Base-by-base conservation (phyloP, 1,140 invertebrate genomes). In the Steinernema feltiae region DNA sequence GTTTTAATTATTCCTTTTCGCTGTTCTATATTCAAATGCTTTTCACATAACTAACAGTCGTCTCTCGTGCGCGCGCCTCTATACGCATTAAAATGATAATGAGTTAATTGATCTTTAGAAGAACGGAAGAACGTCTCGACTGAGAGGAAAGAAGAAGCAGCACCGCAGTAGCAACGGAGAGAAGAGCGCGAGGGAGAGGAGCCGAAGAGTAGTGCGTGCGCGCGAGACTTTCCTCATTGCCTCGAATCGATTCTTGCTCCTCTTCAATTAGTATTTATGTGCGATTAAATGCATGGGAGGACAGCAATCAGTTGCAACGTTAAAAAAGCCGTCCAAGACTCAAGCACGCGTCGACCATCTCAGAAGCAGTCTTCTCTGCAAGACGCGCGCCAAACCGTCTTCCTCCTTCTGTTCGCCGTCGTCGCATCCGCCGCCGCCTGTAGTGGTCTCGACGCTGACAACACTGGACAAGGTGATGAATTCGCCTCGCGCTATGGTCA, bases 281-380 rank as follows among this genome's bases (percentile, higher is more conserved):
- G 53, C 53, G 53, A 63, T 63, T 63, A 63, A 63, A 63, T 63
- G 53, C 53, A 63, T 63, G 53, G 53, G 53, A 63, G 53, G 53
- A 63, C 53, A 63, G 53, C 53, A 63, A 63, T 63, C 53, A n/a
- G 53, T 63, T 63, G 53, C 53, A 63, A 63, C 53, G 24, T 63
- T 63, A 63, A 63, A 63, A 63, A 63, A 63, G 53, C 53, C 53
- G 53, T 63, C 15, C 53, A 63, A 21, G 53, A 63, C 15, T 27
- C 53, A 21, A 63, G 24, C 53, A 7, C 7, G 35, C 35, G 35
- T 41, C 53, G 53, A 63, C 53, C 2, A 63, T 63, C 53, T 63
- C 12, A 15, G 53, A 27, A 63, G 24, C 53, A 27, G 53, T 21
- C 15, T 63, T 3, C 53, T 63, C 15, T 21, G 53, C 53, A 63